Evolutionary conservation across 2,888 invertebrate genomes (phyloP), one percentile per base, ranked within the genome.

Genomic region (Oscheius sp.): DNA sequence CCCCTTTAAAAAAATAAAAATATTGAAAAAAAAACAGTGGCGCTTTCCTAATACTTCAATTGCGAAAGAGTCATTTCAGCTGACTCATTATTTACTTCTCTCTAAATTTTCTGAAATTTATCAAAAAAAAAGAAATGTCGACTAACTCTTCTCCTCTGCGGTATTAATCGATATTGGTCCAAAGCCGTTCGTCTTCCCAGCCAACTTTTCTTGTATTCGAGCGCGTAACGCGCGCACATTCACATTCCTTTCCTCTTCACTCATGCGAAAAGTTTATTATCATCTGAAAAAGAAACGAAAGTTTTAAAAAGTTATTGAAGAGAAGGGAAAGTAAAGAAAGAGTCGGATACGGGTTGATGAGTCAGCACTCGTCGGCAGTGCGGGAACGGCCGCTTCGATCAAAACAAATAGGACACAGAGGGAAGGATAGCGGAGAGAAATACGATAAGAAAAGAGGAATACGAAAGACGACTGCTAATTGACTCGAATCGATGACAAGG

Each of bases 351-450:
- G 41, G 59, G 59, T 41, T n/a, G 44, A 44, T 59, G 59, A 59
- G 59, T 59, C 59, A 56, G 33, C 56, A 44, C 22, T 22, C n/a
- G n/a, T n/a, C n/a, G n/a, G 44, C 22, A 28, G 44, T 59, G 59
- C 59, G 59, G 59, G 59, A 59, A 59, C 59, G 59, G 44, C 28
- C 59, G 54, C 54, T 36, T 24, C 54, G 44, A 59, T 59, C 26
- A 59, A 59, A 59, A 59, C 59, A 59, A 59, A 59, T 44, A 59
- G 56, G 36, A 9, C 8, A 14, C 36, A 36, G 36, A 36, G 36
- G 36, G 36, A 36, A 14, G 36, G 8, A 36, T 8, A 14, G 36
- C 8, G 36, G 8, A 36, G 36, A 14, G 14, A 14, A 14, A 14
- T 20, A 20, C 20, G 41, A 20, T 17, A 6, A 41, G 4, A 20